A percentile compares a stretch with the other conserved stretches of the same genome.
Evolutionary conservation across 2,113 vertebrate genomes (phyloP).

Genomic region (Plecturocebus donacophilus): DNA sequence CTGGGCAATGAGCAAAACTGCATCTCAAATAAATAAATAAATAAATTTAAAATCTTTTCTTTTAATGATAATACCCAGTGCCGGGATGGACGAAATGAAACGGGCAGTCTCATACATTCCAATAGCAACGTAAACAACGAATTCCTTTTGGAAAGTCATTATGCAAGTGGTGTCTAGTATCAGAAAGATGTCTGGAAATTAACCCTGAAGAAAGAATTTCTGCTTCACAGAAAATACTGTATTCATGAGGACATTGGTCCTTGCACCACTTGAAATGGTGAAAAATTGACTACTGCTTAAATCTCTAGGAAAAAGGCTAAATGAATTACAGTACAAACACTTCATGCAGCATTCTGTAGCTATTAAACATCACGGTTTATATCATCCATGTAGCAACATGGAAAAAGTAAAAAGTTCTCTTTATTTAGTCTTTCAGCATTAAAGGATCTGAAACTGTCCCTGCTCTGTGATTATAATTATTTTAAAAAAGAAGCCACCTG

Average conservation of each 20-base stretch:
- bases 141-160: neutral
- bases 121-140: neutral
- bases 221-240: neutral
- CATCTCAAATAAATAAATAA: neutral
- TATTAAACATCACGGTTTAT: neutral
- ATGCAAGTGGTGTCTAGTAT: neutral
- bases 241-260: neutral
- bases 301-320: neutral
- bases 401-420: neutral
- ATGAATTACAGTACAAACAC: neutral
- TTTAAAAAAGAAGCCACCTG: neutral
- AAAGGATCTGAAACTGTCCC: neutral
- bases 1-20: neutral
- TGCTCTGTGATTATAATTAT: neutral
- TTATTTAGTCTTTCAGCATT: neutral
- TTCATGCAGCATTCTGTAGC: neutral
- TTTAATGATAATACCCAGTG: neutral
- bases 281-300: neutral
- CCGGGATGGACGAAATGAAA: neutral
- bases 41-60: neutral
- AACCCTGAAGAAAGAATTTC: conserved; percentile 1
- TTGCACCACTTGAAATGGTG: neutral
- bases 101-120: neutral
- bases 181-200: conserved; percentile 8
- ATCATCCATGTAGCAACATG: neutral